Evolutionary conservation across 2,113 vertebrate genomes (phyloP), one percentile per base, ranked within the genome.

Genomic region (Carassius auratus): DNA sequence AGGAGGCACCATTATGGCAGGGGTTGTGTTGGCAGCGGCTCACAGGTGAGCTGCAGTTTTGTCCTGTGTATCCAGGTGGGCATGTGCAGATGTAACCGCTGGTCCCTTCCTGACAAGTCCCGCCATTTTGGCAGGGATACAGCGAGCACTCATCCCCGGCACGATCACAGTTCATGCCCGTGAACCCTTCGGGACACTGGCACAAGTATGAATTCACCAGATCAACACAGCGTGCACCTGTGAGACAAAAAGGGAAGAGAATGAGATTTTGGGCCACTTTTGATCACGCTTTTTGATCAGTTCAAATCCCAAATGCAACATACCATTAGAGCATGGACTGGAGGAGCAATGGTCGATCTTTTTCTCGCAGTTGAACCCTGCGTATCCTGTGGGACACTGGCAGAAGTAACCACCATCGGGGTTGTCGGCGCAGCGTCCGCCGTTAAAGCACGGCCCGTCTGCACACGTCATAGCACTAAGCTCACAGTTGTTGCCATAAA

Each of bases 361-460:
- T 96, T 96, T 99, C 92, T 99, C 98, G 81, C 98, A 99, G 95
- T 99, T 99, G 88, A 97, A 97, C 78, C 98, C 98, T 1, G 98
- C 97, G 86, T 97, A 98, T 81, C 97, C 96, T 17, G 90, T 90
- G 0, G 96, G 96, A 93, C 98, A 99, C 89, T 94, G 96, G 83
- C 98, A 99, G 87, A 92, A 92, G 88, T 99, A 99, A 7, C 96
- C 96, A 0, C 97, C 97, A 0, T 96, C 95, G 0, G 96, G 95
- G 89, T 93, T 96, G 92, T 98, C 97, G 0, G 91, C 94, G 89
- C 98, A 99, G 45, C 96, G 93, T 19, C 98, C 98, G 0, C 96
- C 96, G 0, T 97, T 97, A 92, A 99, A 99, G 93, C 98, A 99
- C 0, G 98, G 97, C 7, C 94, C 95, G 0, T 99, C 97, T 0